Percentiles rank a stretch among this genome's conserved stretches.
These are phyloP conservation scores for Anoura caudifer DNA, from an alignment of 2,113 vertebrate genomes.

Conservation along the genomic window DNA sequence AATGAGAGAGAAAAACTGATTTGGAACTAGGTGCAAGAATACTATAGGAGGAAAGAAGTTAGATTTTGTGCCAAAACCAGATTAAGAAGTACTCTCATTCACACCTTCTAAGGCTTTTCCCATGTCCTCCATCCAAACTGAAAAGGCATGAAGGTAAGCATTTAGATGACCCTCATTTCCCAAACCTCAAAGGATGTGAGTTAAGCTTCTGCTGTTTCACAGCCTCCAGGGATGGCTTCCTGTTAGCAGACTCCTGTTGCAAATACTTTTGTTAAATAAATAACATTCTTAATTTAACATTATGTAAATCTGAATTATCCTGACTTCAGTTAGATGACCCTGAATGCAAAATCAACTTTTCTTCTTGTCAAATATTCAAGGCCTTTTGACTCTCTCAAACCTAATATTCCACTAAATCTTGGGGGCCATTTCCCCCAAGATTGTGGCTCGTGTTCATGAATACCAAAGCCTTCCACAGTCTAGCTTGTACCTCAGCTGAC, in stretches of 20 bases:
- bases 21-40: not conserved
- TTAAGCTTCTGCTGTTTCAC: not conserved
- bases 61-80: not conserved
- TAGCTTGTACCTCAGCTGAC: not conserved
- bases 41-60: not conserved
- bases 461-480: not conserved
- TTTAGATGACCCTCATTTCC: not conserved
- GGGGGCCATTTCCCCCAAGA: not conserved
- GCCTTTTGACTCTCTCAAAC: not conserved
- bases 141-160: not conserved
- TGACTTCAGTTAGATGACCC: not conserved
- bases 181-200: not conserved
- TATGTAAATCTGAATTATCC: not conserved
- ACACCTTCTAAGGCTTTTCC: not conserved
- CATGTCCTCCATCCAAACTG: not conserved
- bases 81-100: not conserved
- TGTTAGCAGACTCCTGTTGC: not conserved
- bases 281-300: not conserved
- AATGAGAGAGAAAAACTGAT: not conserved
- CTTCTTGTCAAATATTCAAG: constrained; percentile 19
- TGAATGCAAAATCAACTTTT: not conserved
- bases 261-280: not conserved
- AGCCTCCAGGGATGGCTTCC: not conserved
- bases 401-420: constrained; percentile 12
- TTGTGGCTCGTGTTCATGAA: not conserved